Percentiles rank a stretch among this genome's conserved stretches.
Conservation (phyloP, 1,140 invertebrate genomes). For the Eumeta japonica region DNA sequence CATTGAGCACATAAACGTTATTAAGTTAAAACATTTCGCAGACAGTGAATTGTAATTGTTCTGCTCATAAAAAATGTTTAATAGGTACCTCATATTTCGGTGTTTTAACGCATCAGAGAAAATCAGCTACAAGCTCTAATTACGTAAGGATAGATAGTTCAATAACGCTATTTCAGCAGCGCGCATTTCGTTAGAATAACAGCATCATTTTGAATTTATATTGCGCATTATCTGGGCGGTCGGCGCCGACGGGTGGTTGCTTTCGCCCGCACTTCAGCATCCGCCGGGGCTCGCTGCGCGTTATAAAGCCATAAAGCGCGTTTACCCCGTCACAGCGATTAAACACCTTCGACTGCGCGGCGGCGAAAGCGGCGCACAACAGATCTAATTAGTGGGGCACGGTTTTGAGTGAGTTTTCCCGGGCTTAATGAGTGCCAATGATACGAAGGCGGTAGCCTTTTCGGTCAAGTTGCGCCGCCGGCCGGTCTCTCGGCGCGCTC, state of each 20-base stretch:
- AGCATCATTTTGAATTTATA: constrained; percentile 34
- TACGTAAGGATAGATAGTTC: no score
- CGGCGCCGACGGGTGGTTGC: constrained; percentile 13
- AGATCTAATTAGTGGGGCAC: constrained; percentile 19
- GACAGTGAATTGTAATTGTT: no score
- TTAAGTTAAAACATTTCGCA: no score
- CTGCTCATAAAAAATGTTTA: no score
- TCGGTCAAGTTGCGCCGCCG: constrained; percentile 19
- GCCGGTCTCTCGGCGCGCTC: no score
- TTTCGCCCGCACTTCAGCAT: constrained; percentile 14
- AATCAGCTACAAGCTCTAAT: no score
- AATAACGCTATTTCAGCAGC: no score
- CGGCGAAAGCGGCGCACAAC: constrained; percentile 18
- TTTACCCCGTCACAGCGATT: constrained; percentile 19
- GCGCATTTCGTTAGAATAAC: constrained; percentile 25
- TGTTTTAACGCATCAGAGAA: no score
- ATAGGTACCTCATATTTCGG: no score
- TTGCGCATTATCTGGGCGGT: constrained; percentile 30
- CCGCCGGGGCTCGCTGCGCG: constrained; percentile 19
- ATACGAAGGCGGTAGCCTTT: constrained; percentile 22
- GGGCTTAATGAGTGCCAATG: no score
- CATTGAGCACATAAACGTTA: no score
- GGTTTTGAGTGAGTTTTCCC: no score
- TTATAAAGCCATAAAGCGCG: constrained; percentile 26
- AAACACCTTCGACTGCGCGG: constrained; percentile 15